A percentile compares a stretch with the other conserved stretches of the same genome.
Evolutionary conservation across 2,113 vertebrate species (phyloP).

Genomic region (Saccopteryx leptura): DNA sequence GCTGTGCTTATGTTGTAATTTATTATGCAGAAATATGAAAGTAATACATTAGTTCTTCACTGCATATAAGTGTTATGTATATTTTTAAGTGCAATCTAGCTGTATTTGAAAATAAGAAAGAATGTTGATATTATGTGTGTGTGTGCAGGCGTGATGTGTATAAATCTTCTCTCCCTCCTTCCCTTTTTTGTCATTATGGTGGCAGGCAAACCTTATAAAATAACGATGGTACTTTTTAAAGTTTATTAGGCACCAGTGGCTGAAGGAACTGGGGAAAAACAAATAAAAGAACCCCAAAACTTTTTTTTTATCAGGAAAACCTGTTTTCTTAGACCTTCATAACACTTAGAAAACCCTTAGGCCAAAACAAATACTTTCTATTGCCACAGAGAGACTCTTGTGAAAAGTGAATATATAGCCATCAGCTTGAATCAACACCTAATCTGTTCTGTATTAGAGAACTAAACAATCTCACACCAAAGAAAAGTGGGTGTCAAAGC

Average conservation of each 20-base stretch:
- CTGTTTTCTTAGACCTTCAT: conserved; percentile 55
- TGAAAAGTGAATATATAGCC: conserved; percentile 50
- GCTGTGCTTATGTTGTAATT: background rate
- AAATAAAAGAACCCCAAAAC: background rate
- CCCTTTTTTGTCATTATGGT: background rate
- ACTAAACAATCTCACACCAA: conserved; percentile 63
- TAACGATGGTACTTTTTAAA: conserved; percentile 23
- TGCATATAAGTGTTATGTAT: background rate
- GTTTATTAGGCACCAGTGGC: background rate
- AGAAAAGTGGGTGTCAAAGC: conserved; percentile 54
- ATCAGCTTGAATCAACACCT: conserved; percentile 67
- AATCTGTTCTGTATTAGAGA: conserved; percentile 63
- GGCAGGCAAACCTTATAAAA: background rate
- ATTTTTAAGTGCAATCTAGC: background rate
- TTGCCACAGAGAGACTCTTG: conserved; percentile 63
- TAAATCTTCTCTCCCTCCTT: accelerated
- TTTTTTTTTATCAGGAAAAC: background rate
- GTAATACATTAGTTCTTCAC: background rate
- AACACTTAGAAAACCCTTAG: conserved; percentile 71
- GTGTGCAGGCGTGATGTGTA: too few relatives aligned
- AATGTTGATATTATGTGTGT: background rate
- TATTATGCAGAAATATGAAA: background rate
- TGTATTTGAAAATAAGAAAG: background rate
- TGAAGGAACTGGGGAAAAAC: background rate
- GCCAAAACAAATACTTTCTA: conserved; percentile 70